Base-by-base conservation (phyloP, 2,797 vertebrate species). In the Vespertilio murinus region DNA sequence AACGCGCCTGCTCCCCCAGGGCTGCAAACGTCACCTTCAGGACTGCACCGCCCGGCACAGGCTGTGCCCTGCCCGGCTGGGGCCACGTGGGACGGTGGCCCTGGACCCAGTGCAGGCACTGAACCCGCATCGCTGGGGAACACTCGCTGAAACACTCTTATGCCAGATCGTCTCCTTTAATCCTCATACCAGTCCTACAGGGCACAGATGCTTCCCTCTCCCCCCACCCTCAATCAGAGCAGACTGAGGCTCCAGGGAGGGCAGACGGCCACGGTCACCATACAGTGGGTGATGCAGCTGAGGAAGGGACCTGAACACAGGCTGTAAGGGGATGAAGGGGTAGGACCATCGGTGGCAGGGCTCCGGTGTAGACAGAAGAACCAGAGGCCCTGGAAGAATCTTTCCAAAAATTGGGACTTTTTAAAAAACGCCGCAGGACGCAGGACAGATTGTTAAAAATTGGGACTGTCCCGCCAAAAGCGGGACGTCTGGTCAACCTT, bases 341-440 rank as follows among this genome's bases (percentile, higher is more conserved):
- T 3, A 33, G 38, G 35, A 52, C 38, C 2, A n/a, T 4, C 0
- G 0, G 28, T 25, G 28, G 25, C 25, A 6, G 22, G 17, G 30
- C 67, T 2, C 20, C 1, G 14, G 38, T 22, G 0, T 22, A 69
- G 67, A 89, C 2, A 11, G n/a, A 40, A 75, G 35, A 74, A 54
- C 3, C 67, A 75, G 42, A 49, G 22, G 47, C 23, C 13, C 3
- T 30, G 80, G 30, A n/a, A n/a, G n/a, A n/a, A n/a, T n/a, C n/a
- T n/a, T n/a, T n/a, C n/a, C n/a, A n/a, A n/a, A n/a, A n/a, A n/a
- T n/a, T n/a, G n/a, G n/a, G n/a, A n/a, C n/a, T n/a, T n/a, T n/a
- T n/a, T n/a, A n/a, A n/a, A n/a, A n/a, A n/a, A n/a, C n/a, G n/a
- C n/a, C n/a, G n/a, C n/a, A n/a, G n/a, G n/a, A n/a, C n/a, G n/a